Evolutionary conservation across 2,888 invertebrate genomes (phyloP).

Genomic region (Leucophora obtusa): DNA sequence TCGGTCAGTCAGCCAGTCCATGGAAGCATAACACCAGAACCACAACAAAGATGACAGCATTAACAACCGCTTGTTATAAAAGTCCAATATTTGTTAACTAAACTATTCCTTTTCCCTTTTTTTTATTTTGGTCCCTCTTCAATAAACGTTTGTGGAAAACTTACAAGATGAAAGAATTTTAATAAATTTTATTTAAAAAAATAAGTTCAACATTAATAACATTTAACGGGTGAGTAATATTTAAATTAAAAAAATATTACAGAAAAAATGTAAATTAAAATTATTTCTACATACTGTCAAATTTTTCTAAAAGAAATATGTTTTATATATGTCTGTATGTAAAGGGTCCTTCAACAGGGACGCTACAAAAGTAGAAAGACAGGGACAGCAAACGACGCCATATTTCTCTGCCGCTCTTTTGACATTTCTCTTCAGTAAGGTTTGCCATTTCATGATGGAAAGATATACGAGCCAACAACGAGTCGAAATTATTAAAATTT

Average conservation of each 20-base stretch:
- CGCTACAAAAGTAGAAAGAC: too few species aligned
- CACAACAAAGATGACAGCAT: constrained; percentile 54
- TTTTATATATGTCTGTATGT: too few species aligned
- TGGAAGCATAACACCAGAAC: constrained; percentile 18
- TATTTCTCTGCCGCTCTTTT: too few species aligned
- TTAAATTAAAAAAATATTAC: background rate
- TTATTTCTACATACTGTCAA: background rate
- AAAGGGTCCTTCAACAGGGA: too few species aligned
- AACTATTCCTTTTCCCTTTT: constrained; percentile 29
- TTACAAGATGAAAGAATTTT: constrained; percentile 33
- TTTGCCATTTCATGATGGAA: too few species aligned
- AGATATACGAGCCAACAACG: too few species aligned
- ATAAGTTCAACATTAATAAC: background rate
- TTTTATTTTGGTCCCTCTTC: background rate
- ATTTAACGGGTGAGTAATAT: background rate
- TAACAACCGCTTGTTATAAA: constrained; percentile 47
- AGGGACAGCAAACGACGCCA: too few species aligned
- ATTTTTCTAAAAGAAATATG: background rate
- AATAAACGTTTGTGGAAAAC: constrained; percentile 20
- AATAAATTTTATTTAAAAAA: constrained; percentile 12
- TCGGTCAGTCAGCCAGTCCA: constrained; percentile 19
- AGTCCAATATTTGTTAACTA: constrained; percentile 40
- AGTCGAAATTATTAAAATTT: too few species aligned
- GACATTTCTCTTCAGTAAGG: too few species aligned
- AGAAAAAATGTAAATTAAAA: background rate